Conservation (phyloP, 2,113 vertebrate genomes). For the Piprites chloris region DNA sequence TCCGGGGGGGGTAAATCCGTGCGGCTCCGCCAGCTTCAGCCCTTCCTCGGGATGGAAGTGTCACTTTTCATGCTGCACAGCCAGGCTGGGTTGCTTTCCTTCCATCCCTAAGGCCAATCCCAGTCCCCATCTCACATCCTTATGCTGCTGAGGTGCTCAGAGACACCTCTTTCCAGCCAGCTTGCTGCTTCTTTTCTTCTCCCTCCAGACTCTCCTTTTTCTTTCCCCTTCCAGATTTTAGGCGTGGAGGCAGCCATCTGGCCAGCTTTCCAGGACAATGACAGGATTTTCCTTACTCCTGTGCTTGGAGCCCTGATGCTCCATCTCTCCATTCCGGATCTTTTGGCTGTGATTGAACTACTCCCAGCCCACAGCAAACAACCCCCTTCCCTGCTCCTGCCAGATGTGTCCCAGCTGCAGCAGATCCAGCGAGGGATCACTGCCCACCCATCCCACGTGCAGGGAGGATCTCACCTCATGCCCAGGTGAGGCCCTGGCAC, state of each 20-base stretch:
- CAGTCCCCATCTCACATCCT: background rate
- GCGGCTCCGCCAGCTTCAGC: accelerated
- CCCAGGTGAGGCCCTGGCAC: background rate
- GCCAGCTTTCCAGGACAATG: background rate
- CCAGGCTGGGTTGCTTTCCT: background rate
- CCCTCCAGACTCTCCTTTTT: background rate
- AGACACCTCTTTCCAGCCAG: background rate
- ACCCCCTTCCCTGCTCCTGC: background rate
- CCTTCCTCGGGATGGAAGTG: accelerated
- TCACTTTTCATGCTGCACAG: background rate
- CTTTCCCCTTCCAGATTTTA: background rate
- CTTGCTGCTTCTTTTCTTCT: background rate
- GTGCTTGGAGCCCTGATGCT: background rate
- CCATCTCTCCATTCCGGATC: background rate
- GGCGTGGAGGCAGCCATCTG: background rate
- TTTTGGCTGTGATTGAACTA: accelerated
- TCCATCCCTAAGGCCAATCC: accelerated
- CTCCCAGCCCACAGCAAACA: accelerated
- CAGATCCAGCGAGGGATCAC: background rate
- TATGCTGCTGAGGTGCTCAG: background rate
- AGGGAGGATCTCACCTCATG: background rate
- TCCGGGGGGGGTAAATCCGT: accelerated
- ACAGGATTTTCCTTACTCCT: background rate
- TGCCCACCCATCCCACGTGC: background rate
- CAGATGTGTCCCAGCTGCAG: background rate